Conservation (phyloP, 2,888 invertebrate genomes). For the Neoitamus cyanurus region DNA sequence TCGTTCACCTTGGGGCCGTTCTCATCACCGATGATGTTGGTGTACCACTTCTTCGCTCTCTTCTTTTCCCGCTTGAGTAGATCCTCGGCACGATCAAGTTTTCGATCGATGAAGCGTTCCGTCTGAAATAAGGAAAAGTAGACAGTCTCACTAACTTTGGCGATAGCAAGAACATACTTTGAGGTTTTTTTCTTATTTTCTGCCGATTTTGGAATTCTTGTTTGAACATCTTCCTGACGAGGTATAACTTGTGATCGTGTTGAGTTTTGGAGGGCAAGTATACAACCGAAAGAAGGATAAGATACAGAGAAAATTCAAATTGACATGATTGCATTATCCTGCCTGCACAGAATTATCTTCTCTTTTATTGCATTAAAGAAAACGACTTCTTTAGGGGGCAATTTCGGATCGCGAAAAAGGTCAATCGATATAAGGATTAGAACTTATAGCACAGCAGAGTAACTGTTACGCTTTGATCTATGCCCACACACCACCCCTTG, state of each 20-base stretch:
- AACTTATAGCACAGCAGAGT: no score
- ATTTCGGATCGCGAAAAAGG: no score
- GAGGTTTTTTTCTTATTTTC: neutral
- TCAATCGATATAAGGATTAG: no score
- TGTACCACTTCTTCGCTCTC: constrained; percentile 82
- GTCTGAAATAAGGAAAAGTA: constrained; percentile 70
- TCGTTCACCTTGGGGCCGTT: constrained; percentile 76
- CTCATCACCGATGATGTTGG: constrained; percentile 74
- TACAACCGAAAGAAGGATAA: neutral
- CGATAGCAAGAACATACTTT: neutral
- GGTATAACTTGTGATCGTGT: neutral
- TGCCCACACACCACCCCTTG: no score
- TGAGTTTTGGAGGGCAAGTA: neutral
- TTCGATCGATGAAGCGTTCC: constrained; percentile 83
- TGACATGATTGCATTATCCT: no score
- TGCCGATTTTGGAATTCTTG: neutral
- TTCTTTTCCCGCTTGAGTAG: constrained; percentile 76
- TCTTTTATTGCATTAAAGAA: no score
- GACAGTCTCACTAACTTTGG: constrained; percentile 14
- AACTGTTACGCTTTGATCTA: no score
- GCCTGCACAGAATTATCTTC: no score
- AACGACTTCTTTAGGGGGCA: no score
- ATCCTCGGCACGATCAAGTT: constrained; percentile 83
- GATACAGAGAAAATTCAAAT: no score
- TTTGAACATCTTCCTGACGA: neutral